A percentile compares a stretch with the other conserved stretches of the same genome.
phyloP scores from a whole-genome alignment of 2,113 vertebrate species.

The Gavialis gangeticus region DNA sequence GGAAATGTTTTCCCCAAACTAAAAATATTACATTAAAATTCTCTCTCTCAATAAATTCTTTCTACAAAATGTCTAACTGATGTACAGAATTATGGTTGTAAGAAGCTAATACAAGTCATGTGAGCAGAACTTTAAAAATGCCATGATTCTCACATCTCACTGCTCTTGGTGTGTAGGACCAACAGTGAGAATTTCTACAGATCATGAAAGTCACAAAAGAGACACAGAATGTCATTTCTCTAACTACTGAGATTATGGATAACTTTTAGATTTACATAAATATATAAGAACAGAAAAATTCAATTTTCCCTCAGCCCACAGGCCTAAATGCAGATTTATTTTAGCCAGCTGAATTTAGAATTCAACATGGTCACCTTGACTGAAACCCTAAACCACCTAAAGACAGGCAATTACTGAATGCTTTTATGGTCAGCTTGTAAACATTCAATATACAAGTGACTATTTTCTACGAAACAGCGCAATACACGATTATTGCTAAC shows the following conservation, averaged over 20 bases:
- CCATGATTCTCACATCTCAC: not conserved
- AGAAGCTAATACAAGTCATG: constrained; percentile 60
- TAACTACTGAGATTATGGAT: constrained; percentile 30
- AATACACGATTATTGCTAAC: constrained; percentile 63
- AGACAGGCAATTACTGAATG: not conserved
- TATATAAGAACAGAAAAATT: not conserved
- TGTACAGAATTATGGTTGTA: constrained; percentile 65
- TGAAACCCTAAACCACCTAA: not conserved
- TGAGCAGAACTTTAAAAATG: constrained; percentile 34
- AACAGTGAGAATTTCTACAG: constrained; percentile 28
- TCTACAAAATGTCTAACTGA: constrained; percentile 81
- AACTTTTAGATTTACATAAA: not conserved
- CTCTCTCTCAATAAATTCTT: constrained; percentile 78
- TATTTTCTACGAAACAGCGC: constrained; percentile 3
- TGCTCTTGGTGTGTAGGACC: not conserved
- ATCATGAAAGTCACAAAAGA: not conserved
- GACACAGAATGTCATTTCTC: not conserved
- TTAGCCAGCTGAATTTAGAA: not conserved
- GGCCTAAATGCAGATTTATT: not conserved
- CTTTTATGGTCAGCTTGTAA: not conserved
- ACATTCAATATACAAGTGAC: not conserved
- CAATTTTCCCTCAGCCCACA: not conserved
- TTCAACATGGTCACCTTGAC: not conserved
- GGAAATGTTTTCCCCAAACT: constrained; percentile 81
- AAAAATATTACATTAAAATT: constrained; percentile 83